Evolutionary conservation across 2,113 vertebrate genomes (phyloP).

Genomic region (Sinocyclocheilus anophthalmus): DNA sequence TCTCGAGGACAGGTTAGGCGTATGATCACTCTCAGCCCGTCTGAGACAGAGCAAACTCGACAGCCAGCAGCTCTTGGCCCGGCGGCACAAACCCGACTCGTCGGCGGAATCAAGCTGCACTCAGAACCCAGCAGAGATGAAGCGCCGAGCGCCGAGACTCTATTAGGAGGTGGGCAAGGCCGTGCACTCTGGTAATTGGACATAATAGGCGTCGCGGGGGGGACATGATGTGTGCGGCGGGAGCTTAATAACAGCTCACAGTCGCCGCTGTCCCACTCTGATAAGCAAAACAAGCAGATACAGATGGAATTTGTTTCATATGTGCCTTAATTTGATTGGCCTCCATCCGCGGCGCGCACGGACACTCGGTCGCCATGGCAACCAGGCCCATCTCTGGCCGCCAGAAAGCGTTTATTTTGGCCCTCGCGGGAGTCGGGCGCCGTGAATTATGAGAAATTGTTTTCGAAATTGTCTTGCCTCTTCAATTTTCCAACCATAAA

Average conservation of each 20-base stretch:
- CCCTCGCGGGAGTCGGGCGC: slow-evolving; percentile 62
- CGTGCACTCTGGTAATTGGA: slow-evolving; percentile 59
- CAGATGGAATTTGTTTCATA: slow-evolving; percentile 66
- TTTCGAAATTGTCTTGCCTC: slow-evolving; percentile 74
- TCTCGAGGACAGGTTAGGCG: neutral
- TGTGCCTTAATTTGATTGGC: slow-evolving; percentile 61
- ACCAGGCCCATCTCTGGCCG: slow-evolving; percentile 64
- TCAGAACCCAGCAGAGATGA: neutral
- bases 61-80: too few species aligned
- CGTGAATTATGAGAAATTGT: slow-evolving; percentile 74
- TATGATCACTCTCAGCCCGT: too few species aligned
- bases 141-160: neutral
- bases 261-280: slow-evolving; percentile 47
- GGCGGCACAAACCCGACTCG: neutral
- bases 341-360: slow-evolving; percentile 51
- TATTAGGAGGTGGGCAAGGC: slow-evolving; percentile 10
- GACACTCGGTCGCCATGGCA: slow-evolving; percentile 69
- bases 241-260: slow-evolving; percentile 33
- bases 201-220: slow-evolving; percentile 52
- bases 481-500: slow-evolving; percentile 72
- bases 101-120: neutral
- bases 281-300: slow-evolving; percentile 61
- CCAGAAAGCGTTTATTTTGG: slow-evolving; percentile 64
- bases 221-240: slow-evolving; percentile 51
- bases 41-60: too few species aligned